Evolutionary conservation across 2,113 vertebrate species (phyloP).

Genomic region (Zonotrichia leucophrys): DNA sequence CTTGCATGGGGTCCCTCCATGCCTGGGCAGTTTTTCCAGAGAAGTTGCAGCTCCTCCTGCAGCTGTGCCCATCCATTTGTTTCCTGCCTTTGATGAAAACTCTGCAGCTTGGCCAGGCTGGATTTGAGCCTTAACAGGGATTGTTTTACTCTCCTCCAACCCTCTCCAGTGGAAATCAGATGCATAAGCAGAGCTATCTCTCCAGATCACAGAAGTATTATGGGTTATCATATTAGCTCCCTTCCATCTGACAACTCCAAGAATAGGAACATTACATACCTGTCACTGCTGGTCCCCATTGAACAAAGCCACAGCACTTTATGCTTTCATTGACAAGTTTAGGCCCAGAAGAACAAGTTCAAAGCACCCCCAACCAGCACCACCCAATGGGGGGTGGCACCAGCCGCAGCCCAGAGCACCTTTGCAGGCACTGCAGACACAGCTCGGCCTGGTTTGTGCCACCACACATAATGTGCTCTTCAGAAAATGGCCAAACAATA

Average conservation of each 20-base stretch:
- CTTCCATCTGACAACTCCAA: not conserved
- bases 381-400: not conserved
- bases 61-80: not conserved
- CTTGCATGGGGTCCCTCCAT: too few relatives aligned
- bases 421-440: not conserved
- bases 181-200: not conserved
- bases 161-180: not conserved
- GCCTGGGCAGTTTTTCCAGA: not conserved
- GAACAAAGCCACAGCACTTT: not conserved
- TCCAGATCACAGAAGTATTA: not conserved
- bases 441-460: fast-evolving
- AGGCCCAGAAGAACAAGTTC: not conserved
- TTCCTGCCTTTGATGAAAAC: slow-evolving; percentile 37
- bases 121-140: not conserved
- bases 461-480: not conserved
- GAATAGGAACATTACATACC: not conserved
- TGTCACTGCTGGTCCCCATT: not conserved
- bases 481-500: slow-evolving; percentile 22
- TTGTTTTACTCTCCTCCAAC: not conserved
- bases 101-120: not conserved
- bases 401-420: not conserved
- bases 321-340: not conserved
- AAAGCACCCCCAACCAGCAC: not conserved
- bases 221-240: not conserved
- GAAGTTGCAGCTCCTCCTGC: not conserved